Percentiles rank a stretch among this genome's conserved stretches.
phyloP scores from a whole-genome alignment of 2,113 vertebrate genomes.

The Halcyon senegalensis region DNA sequence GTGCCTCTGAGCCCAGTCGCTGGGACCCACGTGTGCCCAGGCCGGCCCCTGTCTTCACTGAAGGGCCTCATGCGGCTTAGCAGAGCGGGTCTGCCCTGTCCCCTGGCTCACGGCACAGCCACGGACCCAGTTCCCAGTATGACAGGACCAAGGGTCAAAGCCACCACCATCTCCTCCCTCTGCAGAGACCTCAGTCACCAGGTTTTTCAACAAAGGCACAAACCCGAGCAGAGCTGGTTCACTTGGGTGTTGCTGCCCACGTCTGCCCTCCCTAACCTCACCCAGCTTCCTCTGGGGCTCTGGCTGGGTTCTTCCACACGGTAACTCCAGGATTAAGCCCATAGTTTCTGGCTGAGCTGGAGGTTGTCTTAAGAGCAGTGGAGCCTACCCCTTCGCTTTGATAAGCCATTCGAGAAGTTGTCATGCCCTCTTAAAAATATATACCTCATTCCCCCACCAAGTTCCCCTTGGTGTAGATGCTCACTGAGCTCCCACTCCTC shows the following conservation, averaged over 20 bases:
- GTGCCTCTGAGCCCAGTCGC: neutral
- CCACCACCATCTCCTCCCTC: neutral
- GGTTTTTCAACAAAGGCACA: neutral
- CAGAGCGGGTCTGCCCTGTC: neutral
- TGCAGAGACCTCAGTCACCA: neutral
- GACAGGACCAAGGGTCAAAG: neutral
- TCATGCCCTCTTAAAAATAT: neutral
- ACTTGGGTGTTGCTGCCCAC: neutral
- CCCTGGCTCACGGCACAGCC: neutral
- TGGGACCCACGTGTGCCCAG: neutral
- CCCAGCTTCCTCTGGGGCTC: neutral
- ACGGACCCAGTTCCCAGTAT: accelerated
- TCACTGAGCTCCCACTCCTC: neutral
- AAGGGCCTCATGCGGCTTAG: accelerated
- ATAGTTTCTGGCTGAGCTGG: neutral
- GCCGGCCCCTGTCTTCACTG: accelerated
- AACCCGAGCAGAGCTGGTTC: neutral
- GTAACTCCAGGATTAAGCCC: neutral
- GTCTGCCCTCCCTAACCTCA: neutral
- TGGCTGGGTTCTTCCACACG: neutral
- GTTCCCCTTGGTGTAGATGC: neutral
- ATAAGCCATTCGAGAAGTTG: neutral
- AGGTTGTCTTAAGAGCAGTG: neutral
- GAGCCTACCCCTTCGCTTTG: neutral
- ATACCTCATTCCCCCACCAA: neutral